These are phyloP conservation scores for Marmota flaviventris DNA, from an alignment of 2,113 vertebrate genomes.

Conservation along the genomic window DNA sequence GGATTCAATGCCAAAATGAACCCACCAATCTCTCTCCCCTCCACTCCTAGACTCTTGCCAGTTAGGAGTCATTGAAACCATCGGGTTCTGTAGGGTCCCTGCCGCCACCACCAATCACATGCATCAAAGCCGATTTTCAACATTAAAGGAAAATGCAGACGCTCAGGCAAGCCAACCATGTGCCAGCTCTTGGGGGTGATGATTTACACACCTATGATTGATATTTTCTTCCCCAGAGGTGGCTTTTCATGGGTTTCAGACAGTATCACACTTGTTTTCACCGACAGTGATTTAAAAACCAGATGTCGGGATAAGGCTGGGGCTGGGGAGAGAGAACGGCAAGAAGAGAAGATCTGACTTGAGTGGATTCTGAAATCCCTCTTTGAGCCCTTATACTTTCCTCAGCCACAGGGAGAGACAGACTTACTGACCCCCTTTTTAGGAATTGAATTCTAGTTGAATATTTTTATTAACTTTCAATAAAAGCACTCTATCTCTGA, in stretches of 20 bases:
- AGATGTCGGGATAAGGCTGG: background rate
- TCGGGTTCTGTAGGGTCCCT: background rate
- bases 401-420: background rate
- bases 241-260: slow-evolving; percentile 1
- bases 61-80: slow-evolving; percentile 37
- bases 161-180: background rate
- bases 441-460: background rate
- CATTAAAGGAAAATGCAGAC: slow-evolving; percentile 34
- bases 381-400: background rate
- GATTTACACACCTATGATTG: background rate
- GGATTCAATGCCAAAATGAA: background rate
- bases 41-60: background rate
- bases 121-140: background rate
- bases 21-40: background rate
- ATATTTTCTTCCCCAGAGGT: background rate
- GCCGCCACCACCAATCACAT: background rate
- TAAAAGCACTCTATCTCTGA: background rate
- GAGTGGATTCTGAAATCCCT: background rate
- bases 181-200: background rate
- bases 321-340: background rate
- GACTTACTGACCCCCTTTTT: background rate
- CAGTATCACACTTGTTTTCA: slow-evolving; percentile 40
- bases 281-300: slow-evolving; percentile 51
- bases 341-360: background rate
- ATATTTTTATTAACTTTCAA: slow-evolving; percentile 23